Base-by-base conservation (phyloP, 2,797 vertebrate species). In the Falco cherrug region DNA sequence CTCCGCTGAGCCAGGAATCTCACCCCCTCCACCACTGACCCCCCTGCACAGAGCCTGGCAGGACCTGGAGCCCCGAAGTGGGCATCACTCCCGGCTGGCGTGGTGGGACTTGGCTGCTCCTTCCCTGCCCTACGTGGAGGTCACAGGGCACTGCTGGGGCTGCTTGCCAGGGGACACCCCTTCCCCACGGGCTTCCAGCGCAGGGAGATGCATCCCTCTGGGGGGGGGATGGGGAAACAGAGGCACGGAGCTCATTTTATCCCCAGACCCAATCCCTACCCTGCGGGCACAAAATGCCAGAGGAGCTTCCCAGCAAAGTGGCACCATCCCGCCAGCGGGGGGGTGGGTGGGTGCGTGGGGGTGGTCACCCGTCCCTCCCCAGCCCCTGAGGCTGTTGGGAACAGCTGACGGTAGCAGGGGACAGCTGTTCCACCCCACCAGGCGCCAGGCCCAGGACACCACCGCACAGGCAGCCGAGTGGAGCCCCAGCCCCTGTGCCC, bases 351-450 rank as follows among this genome's bases (percentile, higher is more conserved):
- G 64, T 39, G 33, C 11, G 16, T 1, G 24, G 7, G 68, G 48
- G 39, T 51, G 60, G 37, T 74, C 71, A 54, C 61, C 5, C 1
- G 3, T 35, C 71, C 75, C 61, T 53, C 43, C 80, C 79, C 3
- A 5, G 33, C 56, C 59, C 45, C 39, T 2, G 3, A 17, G 89
- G 80, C 88, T 95, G 47, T 13, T 24, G 65, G 86, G 95, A 97
- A 96, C 98, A 98, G 87, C 94, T 93, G 91, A 98, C 95, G 19
- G 95, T 57, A 90, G 16, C 21, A 20, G 71, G 68, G 90, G 96
- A 97, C 98, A 98, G 84, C 94, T 92, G 90, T 94, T 89, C 68
- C 11, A 18, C 87, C 83, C 74, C 63, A 21, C 28, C 10, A 1
- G 87, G 82, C 35, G 5, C 60, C 71, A 15, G 45, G 79, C 39